A percentile compares a stretch with the other conserved stretches of the same genome.
These are phyloP conservation scores for Clanis bilineata DNA, from an alignment of 2,888 invertebrate genomes.

Conservation along the genomic window DNA sequence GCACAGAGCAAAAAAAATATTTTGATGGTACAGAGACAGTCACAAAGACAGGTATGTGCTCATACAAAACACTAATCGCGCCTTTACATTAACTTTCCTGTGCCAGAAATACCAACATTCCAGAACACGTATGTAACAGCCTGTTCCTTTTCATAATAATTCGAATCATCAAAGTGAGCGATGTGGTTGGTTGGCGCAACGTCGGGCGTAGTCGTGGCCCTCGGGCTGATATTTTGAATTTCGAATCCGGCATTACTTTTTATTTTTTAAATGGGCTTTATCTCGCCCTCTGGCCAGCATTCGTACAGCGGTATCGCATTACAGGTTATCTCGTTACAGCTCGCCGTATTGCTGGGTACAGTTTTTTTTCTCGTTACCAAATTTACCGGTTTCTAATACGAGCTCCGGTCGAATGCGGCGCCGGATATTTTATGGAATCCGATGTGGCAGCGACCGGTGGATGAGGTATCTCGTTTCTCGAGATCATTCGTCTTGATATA, in stretches of 20 bases:
- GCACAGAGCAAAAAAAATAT: slow-evolving; percentile 53
- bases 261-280: slow-evolving; percentile 66
- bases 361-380: slow-evolving; percentile 48
- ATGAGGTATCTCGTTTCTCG: slow-evolving; percentile 68
- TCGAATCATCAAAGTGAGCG: slow-evolving; percentile 20
- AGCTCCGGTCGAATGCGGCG: slow-evolving; percentile 41
- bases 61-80: background rate
- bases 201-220: slow-evolving; percentile 30
- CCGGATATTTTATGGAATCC: slow-evolving; percentile 68
- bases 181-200: slow-evolving; percentile 15
- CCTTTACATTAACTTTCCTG: slow-evolving; percentile 15
- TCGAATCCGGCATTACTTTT: slow-evolving; percentile 61
- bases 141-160: slow-evolving; percentile 20
- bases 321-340: slow-evolving; percentile 73
- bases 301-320: slow-evolving; percentile 75
- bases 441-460: slow-evolving; percentile 60
- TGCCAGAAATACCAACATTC: slow-evolving; percentile 25
- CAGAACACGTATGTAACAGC: slow-evolving; percentile 23
- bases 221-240: slow-evolving; percentile 69
- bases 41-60: slow-evolving; percentile 27
- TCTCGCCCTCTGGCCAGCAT: slow-evolving; percentile 69
- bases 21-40: slow-evolving; percentile 35
- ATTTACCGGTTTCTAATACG: slow-evolving; percentile 58
- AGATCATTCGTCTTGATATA: slow-evolving; percentile 67
- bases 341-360: slow-evolving; percentile 55